Percentiles rank a stretch among this genome's conserved stretches.
Evolutionary conservation across 2,113 vertebrate genomes (phyloP).

Genomic region (Clarias gariepinus): DNA sequence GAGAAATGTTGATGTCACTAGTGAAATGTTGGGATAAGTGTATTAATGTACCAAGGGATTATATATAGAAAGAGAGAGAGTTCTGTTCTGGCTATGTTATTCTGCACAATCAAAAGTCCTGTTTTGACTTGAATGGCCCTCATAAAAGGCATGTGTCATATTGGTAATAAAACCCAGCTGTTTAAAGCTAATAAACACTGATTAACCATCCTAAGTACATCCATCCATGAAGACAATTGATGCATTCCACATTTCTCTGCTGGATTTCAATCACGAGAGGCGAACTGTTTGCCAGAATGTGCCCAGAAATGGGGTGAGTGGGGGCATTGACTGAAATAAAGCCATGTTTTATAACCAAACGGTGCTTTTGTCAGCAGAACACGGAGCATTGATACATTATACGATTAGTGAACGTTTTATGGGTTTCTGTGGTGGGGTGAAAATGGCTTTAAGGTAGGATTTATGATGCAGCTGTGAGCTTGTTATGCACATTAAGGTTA

Average conservation of each 20-base stretch:
- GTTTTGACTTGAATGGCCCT: too few relatives aligned
- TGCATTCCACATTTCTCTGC: not conserved
- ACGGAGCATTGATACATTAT: slow-evolving; percentile 54
- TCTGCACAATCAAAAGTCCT: too few relatives aligned
- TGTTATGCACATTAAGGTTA: slow-evolving; percentile 62
- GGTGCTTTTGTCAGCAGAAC: slow-evolving; percentile 63
- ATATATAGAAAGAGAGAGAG: too few relatives aligned
- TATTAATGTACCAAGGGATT: too few relatives aligned
- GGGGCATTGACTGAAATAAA: slow-evolving; percentile 53
- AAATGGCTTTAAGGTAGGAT: slow-evolving; percentile 62
- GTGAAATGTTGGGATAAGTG: too few relatives aligned
- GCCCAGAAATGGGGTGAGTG: slow-evolving; percentile 22
- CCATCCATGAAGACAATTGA: not conserved
- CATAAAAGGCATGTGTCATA: slow-evolving; percentile 47
- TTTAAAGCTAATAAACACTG: slow-evolving; percentile 36
- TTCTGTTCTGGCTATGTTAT: too few relatives aligned
- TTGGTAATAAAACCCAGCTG: slow-evolving; percentile 38
- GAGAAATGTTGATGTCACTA: not conserved
- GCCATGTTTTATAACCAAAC: slow-evolving; percentile 63
- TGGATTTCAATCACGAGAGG: not conserved
- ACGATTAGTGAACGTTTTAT: slow-evolving; percentile 65
- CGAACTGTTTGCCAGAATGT: not conserved
- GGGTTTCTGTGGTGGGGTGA: slow-evolving; percentile 66
- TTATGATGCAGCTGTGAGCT: slow-evolving; percentile 64
- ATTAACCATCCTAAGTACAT: not conserved